Conservation (phyloP, 2,888 invertebrate genomes). For the Penaeus monodon region DNA sequence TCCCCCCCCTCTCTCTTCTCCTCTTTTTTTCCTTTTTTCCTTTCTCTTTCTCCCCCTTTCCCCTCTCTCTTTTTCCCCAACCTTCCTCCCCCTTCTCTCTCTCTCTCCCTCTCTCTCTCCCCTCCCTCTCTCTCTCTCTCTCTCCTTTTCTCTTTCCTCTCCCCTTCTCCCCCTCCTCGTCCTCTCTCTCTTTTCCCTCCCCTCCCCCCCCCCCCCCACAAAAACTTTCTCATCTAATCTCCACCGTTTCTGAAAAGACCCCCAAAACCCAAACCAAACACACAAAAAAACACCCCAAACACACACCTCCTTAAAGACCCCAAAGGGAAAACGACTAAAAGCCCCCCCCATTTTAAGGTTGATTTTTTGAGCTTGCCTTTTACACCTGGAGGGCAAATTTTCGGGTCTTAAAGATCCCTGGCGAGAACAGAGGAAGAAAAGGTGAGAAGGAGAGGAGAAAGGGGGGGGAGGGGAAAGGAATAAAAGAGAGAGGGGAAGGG, state of each 20-base stretch:
- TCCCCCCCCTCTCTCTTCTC: too few relatives aligned
- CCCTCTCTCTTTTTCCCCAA: neutral
- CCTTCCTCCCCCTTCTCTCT: neutral
- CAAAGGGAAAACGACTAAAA: neutral
- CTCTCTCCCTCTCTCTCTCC: neutral
- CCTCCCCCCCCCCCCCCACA: neutral
- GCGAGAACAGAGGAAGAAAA: neutral
- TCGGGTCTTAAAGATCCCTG: too few relatives aligned
- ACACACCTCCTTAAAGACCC: too few relatives aligned
- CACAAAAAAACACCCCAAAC: too few relatives aligned
- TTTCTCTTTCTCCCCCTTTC: neutral
- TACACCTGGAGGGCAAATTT: too few relatives aligned
- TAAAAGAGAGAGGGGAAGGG: neutral
- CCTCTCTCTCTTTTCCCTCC: neutral
- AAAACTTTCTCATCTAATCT: neutral
- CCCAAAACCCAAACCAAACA: neutral
- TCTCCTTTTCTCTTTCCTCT: neutral
- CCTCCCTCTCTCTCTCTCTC: constrained; percentile 3
- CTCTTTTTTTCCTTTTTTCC: too few relatives aligned
- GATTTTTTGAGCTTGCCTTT: neutral
- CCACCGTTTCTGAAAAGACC: neutral
- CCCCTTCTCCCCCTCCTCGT: neutral
- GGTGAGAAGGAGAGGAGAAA: neutral
- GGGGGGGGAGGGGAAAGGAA: neutral
- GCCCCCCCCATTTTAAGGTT: constrained; percentile 1